Evolutionary conservation across 2,888 invertebrate species (phyloP).

Genomic region (Eledona agricola): DNA sequence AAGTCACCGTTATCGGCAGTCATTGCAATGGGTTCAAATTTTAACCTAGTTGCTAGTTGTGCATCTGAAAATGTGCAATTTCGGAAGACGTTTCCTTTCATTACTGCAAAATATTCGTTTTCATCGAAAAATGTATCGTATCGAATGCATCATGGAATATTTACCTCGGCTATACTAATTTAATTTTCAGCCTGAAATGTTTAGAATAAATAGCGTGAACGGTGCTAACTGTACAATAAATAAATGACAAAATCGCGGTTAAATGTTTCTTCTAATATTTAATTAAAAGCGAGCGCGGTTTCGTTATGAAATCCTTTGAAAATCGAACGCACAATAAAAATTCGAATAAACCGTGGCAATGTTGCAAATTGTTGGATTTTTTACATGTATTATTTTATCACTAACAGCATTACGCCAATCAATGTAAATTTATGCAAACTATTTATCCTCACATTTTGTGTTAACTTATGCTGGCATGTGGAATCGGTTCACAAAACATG

Average conservation of each 20-base stretch:
- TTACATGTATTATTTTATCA: constrained; percentile 3
- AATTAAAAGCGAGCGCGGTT: not conserved
- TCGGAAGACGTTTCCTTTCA: no score
- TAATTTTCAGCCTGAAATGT: constrained; percentile 15
- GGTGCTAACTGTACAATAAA: constrained; percentile 28
- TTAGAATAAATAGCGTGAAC: constrained; percentile 20
- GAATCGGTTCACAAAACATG: no score
- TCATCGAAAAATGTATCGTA: not conserved
- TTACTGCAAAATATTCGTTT: no score
- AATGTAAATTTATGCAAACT: constrained; percentile 24
- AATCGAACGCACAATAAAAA: not conserved
- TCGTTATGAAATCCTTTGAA: constrained; percentile 1
- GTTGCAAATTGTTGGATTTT: not conserved
- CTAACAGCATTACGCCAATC: not conserved
- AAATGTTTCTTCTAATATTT: not conserved
- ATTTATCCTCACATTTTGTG: constrained; percentile 19
- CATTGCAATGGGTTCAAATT: no score
- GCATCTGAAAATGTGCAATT: no score
- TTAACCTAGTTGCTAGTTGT: no score
- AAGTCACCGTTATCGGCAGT: no score
- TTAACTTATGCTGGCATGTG: no score
- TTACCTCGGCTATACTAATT: constrained; percentile 15
- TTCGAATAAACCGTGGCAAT: not conserved
- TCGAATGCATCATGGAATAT: constrained; percentile 33
- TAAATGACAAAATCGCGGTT: constrained; percentile 14